Percentiles rank a stretch among this genome's conserved stretches.
These are phyloP conservation scores for Andrena bicolor DNA, from an alignment of 2,888 invertebrate species.

Conservation along the genomic window DNA sequence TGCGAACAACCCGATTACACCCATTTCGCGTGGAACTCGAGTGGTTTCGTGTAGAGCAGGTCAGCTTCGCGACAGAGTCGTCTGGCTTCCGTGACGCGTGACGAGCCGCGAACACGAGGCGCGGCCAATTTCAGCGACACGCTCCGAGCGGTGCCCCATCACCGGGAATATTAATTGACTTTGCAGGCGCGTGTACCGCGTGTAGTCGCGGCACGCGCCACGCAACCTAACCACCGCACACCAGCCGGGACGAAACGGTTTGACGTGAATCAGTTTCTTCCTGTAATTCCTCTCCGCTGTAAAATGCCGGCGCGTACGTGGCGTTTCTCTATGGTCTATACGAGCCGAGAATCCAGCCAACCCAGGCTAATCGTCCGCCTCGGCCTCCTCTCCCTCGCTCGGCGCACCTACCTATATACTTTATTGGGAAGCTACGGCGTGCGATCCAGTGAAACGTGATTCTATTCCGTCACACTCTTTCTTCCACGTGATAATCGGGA, in stretches of 20 bases:
- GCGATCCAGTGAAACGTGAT: background rate
- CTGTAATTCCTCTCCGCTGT: conserved; percentile 32
- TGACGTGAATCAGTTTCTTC: conserved; percentile 39
- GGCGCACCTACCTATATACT: background rate
- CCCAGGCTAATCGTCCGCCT: conserved; percentile 1
- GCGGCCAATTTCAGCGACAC: background rate
- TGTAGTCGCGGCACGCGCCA: conserved; percentile 30
- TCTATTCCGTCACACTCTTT: background rate
- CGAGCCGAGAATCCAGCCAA: conserved; percentile 26
- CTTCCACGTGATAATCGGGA: background rate
- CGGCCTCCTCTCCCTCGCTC: background rate
- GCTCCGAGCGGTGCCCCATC: conserved; percentile 28
- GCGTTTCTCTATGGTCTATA: conserved; percentile 17
- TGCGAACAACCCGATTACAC: too few species aligned
- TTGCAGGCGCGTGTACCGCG: conserved; percentile 33
- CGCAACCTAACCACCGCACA: conserved; percentile 29
- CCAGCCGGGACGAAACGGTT: conserved; percentile 25
- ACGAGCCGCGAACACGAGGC: conserved; percentile 9
- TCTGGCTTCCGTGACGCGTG: background rate
- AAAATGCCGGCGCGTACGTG: conserved; percentile 40
- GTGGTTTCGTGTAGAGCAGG: background rate
- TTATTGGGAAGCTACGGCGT: too few species aligned
- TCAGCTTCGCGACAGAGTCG: background rate
- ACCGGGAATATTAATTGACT: conserved; percentile 42
- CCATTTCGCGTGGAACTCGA: background rate